Evolutionary conservation across 2,113 vertebrate genomes (phyloP).

Genomic region (Melanerpes aurifrons): DNA sequence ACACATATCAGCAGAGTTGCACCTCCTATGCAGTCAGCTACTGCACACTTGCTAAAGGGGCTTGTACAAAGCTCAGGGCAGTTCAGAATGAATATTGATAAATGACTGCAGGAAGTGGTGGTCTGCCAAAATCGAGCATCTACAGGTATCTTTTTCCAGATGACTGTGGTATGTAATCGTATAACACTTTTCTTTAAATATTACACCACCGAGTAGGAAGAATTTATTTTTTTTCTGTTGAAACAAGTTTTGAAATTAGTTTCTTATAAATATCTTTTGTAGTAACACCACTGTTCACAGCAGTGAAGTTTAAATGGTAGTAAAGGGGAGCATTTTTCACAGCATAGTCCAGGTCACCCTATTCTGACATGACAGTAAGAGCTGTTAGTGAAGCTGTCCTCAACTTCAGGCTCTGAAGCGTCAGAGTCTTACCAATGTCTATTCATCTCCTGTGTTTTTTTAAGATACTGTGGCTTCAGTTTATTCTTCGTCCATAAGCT

Average conservation of each 20-base stretch:
- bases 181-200: background rate
- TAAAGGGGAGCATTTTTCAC: background rate
- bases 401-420: background rate
- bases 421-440: background rate
- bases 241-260: conserved; percentile 18
- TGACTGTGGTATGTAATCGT: background rate
- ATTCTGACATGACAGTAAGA: background rate
- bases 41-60: background rate
- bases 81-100: background rate
- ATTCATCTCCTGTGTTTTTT: background rate
- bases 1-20: background rate
- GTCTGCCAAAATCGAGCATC: background rate
- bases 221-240: background rate
- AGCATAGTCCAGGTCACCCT: background rate
- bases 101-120: background rate
- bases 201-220: background rate
- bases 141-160: background rate
- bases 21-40: background rate
- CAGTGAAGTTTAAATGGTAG: conserved; percentile 24
- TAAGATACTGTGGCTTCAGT: background rate
- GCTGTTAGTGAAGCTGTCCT: background rate
- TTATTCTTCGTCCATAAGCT: background rate
- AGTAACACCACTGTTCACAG: background rate
- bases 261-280: conserved; percentile 16
- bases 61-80: background rate